A percentile compares a stretch with the other conserved stretches of the same genome.
Evolutionary conservation across 2,797 vertebrate species (phyloP).

Genomic region (Artibeus jamaicensis): DNA sequence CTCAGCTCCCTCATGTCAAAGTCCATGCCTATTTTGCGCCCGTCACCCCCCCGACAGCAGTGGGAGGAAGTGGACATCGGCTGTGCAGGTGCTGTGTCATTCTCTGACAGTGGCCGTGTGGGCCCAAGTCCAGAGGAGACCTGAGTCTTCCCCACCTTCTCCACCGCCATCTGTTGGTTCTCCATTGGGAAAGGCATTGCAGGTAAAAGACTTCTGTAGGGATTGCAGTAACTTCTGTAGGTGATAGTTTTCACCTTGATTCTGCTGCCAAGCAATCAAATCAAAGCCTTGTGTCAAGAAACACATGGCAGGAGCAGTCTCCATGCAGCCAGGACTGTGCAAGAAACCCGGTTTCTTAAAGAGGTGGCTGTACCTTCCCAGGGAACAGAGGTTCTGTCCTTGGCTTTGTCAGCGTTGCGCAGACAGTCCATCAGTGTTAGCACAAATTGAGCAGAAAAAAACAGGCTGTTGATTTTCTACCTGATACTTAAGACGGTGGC

Average conservation of each 20-base stretch:
- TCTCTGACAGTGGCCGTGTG: constrained; percentile 85
- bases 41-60: constrained; percentile 91
- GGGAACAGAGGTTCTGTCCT: neutral
- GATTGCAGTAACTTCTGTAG: neutral
- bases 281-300: neutral
- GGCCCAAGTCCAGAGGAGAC: neutral
- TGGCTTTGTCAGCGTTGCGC: neutral
- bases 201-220: constrained; percentile 75
- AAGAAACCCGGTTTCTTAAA: neutral
- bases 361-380: neutral
- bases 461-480: constrained; percentile 31
- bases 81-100: constrained; percentile 94
- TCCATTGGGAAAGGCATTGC: constrained; percentile 64
- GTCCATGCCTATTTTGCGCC: constrained; percentile 96
- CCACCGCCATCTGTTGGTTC: constrained; percentile 56
- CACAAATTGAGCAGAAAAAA: constrained; percentile 32
- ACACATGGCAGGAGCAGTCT: neutral
- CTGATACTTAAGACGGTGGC: neutral
- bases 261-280: neutral
- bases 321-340: neutral
- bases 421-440: constrained; percentile 42
- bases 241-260: neutral
- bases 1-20: constrained; percentile 94
- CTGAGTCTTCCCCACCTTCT: neutral
- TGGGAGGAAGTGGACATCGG: constrained; percentile 90